Evolutionary conservation across 2,113 vertebrate genomes (phyloP), one percentile per base, ranked within the genome.

Genomic region (Spea multiplicata): DNA sequence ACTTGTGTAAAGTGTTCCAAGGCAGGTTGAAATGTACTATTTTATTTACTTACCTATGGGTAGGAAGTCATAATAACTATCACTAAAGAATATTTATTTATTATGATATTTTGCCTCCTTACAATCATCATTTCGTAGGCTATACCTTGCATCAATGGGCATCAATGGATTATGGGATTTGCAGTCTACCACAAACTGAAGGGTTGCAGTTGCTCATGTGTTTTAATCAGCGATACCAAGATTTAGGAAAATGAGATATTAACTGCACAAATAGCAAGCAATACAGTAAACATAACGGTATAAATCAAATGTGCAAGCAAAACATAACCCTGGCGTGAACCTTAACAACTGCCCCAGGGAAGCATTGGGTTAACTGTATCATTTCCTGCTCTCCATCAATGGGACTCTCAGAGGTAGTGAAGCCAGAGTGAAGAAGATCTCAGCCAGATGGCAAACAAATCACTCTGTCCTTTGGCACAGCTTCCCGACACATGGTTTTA

Each of bases 401-500:
- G 78, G 71, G 64, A 74, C 78, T 74, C 65, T 73, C 77, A 66
- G 70, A 80, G 70, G 70, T 73, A 80, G 62, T 57, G 77, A 55
- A 65, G 70, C 62, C 44, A 9, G 9, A 59, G 78, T 59, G 46
- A 61, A 67, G 78, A 74, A 71, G 71, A 65, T 53, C 71, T 16
- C 45, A 48, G 78, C 78, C 78, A 80, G 78, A 80, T 80, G 78
- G 78, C 64, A 73, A 45, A 74, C 59, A 61, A 67, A 80, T 80
- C 71, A 74, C 53, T 80, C 53, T 78, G 76, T 78, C 76, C 76
- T 64, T 68, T 80, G 78, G 78, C 78, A 80, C 78, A 49, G 71
- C 50, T 73, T 49, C 46, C 45, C 64, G 69, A 81, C 80, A 81
- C 80, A 81, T 81, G 80, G 73, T 81, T 81, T 81, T 81, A 66